A percentile compares a stretch with the other conserved stretches of the same genome.
Conservation (phyloP, 2,113 vertebrate genomes). For the Eudyptes chrysolophus region DNA sequence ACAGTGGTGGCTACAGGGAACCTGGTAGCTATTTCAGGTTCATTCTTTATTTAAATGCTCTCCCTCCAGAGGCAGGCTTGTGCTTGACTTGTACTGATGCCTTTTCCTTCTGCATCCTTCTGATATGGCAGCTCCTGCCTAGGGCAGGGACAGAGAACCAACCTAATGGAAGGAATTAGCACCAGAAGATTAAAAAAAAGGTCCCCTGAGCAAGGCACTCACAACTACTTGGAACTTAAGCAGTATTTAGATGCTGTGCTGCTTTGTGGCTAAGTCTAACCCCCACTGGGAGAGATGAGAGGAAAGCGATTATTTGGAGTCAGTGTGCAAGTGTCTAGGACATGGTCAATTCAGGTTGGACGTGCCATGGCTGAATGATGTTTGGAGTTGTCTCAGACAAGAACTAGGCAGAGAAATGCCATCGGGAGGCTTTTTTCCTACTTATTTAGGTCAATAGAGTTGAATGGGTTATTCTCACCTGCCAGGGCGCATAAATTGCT, state of each 20-base stretch:
- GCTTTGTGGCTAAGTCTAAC: not conserved
- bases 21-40: not conserved
- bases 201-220: not conserved
- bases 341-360: not conserved
- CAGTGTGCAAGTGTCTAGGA: not conserved
- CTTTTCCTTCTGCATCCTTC: not conserved
- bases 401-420: not conserved
- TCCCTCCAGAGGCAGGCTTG: not conserved
- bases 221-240: not conserved
- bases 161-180: not conserved
- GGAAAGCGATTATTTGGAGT: not conserved
- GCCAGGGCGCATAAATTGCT: conserved; percentile 35
- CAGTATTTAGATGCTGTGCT: not conserved
- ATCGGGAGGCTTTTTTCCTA: not conserved
- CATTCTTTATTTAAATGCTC: conserved; percentile 40
- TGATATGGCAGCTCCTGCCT: not conserved
- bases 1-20: not conserved
- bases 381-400: not conserved
- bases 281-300: not conserved
- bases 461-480: conserved; percentile 31
- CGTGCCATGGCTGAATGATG: not conserved
- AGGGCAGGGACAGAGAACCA: not conserved
- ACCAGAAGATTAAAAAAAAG: not conserved
- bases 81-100: not conserved
- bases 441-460: conserved; percentile 5